A percentile compares a stretch with the other conserved stretches of the same genome.
phyloP scores from a whole-genome alignment of 2,113 vertebrate genomes.

The Takifugu flavidus region DNA sequence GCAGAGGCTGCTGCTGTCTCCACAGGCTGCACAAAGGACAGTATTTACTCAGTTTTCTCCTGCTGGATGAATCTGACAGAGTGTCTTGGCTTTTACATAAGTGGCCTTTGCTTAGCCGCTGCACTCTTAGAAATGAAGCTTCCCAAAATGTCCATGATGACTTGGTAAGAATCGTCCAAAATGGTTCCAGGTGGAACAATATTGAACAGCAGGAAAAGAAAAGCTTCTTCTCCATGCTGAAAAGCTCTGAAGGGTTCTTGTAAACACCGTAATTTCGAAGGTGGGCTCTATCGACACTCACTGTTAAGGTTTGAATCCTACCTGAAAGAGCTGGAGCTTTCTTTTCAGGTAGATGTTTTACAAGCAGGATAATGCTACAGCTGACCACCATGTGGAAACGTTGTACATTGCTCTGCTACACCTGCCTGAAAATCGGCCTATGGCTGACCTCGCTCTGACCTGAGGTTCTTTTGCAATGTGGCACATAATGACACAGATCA shows the following conservation, averaged over 20 bases:
- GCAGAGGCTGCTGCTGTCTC: conserved; percentile 31
- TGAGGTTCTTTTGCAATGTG: conserved; percentile 23
- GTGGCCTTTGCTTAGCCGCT: neutral
- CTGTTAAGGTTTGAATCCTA: no score
- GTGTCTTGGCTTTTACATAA: conserved; percentile 48
- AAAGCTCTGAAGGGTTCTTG: no score
- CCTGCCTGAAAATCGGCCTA: conserved; percentile 16
- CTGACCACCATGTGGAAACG: neutral
- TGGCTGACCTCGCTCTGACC: conserved; percentile 35
- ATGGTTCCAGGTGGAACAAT: no score
- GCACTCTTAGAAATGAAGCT: no score
- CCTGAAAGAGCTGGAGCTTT: no score
- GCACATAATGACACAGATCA: conserved; percentile 7
- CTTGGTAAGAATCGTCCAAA: no score
- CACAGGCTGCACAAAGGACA: conserved; percentile 36
- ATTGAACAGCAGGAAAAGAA: no score
- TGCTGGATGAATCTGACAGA: conserved; percentile 15
- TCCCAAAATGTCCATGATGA: no score
- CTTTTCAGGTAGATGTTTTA: no score
- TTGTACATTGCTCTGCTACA: conserved; percentile 2
- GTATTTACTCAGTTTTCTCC: neutral
- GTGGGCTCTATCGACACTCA: no score
- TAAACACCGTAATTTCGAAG: no score
- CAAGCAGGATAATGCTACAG: neutral
- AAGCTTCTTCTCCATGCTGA: no score